Percentiles rank a stretch among this genome's conserved stretches.
Evolutionary conservation across 2,888 invertebrate species (phyloP).

Genomic region (Seladonia tumulorum): DNA sequence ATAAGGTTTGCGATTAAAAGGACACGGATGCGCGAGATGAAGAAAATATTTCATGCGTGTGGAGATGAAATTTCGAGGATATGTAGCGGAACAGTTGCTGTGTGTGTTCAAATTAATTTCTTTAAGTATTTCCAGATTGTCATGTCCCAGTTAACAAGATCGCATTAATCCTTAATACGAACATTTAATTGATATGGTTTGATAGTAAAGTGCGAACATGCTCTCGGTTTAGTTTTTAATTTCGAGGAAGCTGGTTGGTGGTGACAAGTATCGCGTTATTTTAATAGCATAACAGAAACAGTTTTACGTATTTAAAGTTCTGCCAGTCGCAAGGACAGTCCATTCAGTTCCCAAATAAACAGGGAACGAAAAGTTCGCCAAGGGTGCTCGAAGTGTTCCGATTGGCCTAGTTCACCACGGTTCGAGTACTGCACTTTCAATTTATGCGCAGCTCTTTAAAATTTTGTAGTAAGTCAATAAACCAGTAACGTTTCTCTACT

Average conservation of each 20-base stretch:
- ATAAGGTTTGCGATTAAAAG: neutral
- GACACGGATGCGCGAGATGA: neutral
- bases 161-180: neutral
- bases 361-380: conserved; percentile 44
- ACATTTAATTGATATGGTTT: neutral
- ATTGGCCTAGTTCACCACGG: conserved; percentile 48
- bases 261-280: neutral
- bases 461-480: conserved; percentile 36
- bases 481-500: conserved; percentile 1
- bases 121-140: neutral
- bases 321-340: conserved; percentile 44
- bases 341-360: conserved; percentile 44
- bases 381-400: conserved; percentile 38
- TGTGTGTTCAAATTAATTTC: neutral
- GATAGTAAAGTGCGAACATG: no score
- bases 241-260: neutral
- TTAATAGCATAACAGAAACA: conserved; percentile 28
- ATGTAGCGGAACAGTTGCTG: neutral
- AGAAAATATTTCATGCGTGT: conserved; percentile 1
- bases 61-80: neutral
- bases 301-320: conserved; percentile 23
- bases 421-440: conserved; percentile 32
- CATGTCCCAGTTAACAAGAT: neutral
- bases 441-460: conserved; percentile 34
- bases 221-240: neutral